phyloP scores from a whole-genome alignment of 2,113 vertebrate species.

The Anolis sagrei region DNA sequence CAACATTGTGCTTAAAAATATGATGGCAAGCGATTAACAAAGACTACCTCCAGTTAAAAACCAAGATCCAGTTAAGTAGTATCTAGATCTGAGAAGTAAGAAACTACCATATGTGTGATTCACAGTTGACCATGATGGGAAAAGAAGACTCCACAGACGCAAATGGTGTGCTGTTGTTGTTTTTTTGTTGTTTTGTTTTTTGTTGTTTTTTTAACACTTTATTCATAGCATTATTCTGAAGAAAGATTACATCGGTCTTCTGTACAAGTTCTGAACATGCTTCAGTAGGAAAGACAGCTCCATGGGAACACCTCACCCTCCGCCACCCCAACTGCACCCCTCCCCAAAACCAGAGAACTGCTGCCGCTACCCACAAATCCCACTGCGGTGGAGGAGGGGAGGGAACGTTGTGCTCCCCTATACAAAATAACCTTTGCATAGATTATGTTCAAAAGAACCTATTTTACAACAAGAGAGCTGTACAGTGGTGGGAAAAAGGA shows the following conservation, averaged over 20 bases:
- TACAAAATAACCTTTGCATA: conserved; percentile 62
- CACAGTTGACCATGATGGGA: no score
- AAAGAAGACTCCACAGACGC: not conserved
- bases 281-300: conserved; percentile 51
- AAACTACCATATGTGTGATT: no score
- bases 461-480: conserved; percentile 51
- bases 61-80: not conserved
- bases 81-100: not conserved
- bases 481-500: conserved; percentile 13
- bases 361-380: conserved; percentile 5
- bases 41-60: not conserved
- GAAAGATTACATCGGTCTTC: conserved; percentile 51
- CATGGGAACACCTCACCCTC: conserved; percentile 41
- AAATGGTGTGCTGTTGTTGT: not conserved
- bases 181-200: not conserved
- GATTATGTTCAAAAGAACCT: conserved; percentile 58
- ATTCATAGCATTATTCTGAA: conserved; percentile 52
- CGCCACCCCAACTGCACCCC: conserved; percentile 37
- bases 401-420: conserved; percentile 44
- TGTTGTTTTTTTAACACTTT: conserved; percentile 38
- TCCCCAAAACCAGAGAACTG: conserved; percentile 19
- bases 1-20: not conserved
- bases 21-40: no score
- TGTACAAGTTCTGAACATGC: conserved; percentile 54
- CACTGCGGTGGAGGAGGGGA: conserved; percentile 26